These are phyloP conservation scores for Denticeps clupeoides DNA, from an alignment of 2,797 vertebrate genomes.

Conservation along the genomic window DNA sequence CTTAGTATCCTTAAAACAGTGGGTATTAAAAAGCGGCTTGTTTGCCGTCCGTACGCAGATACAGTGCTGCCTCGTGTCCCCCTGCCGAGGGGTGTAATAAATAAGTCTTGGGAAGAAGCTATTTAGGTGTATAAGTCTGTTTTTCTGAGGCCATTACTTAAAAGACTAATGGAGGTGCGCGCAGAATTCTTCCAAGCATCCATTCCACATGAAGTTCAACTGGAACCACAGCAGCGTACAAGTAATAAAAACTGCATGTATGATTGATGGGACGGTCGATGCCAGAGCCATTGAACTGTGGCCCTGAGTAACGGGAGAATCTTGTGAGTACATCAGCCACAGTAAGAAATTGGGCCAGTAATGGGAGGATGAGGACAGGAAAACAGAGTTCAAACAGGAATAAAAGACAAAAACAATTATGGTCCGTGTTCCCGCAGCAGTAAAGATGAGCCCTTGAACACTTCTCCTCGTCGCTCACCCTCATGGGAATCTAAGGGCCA, in stretches of 20 bases:
- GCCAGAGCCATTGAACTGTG: neutral
- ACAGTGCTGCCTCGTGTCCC: no score
- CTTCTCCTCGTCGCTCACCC: no score
- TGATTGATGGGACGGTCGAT: constrained; percentile 1
- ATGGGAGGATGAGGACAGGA: no score
- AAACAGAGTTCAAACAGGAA: no score
- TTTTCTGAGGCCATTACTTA: neutral
- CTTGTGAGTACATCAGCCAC: neutral
- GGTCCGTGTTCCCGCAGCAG: no score
- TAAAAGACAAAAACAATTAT: no score
- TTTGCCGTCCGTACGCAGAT: no score
- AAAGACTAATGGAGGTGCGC: neutral
- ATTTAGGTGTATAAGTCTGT: neutral
- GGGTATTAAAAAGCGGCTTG: no score
- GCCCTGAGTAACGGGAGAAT: neutral
- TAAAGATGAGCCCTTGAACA: no score
- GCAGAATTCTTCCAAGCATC: neutral
- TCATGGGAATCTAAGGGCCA: no score
- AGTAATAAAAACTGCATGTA: constrained; percentile 36
- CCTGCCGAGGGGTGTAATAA: neutral
- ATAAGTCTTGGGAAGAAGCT: neutral
- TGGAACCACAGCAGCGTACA: constrained; percentile 5
- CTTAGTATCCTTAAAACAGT: no score
- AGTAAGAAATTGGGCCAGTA: no score
- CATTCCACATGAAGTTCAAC: neutral